phyloP scores from a whole-genome alignment of 2,888 invertebrate genomes.

The Allophyes oxyacanthae region DNA sequence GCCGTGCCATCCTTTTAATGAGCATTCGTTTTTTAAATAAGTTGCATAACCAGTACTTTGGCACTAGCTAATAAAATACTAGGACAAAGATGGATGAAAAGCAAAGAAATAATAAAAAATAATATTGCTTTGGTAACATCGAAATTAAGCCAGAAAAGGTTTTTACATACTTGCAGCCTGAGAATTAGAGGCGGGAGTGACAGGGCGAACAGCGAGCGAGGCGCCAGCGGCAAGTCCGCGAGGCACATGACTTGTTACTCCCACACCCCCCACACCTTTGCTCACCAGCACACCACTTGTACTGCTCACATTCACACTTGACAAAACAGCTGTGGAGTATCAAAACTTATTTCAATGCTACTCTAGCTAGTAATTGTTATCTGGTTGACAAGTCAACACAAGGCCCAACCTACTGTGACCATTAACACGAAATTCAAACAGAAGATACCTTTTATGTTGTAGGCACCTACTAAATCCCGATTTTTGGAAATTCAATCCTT shows the following conservation, averaged over 20 bases:
- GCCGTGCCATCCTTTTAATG: background rate
- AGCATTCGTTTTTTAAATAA: background rate
- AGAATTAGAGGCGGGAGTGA: slow-evolving; percentile 85
- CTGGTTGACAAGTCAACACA: too few relatives aligned
- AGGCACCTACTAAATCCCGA: too few relatives aligned
- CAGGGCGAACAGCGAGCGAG: slow-evolving; percentile 92
- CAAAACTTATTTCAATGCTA: background rate
- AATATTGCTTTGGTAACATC: too few relatives aligned
- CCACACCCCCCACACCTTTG: slow-evolving; percentile 70
- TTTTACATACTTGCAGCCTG: slow-evolving; percentile 60
- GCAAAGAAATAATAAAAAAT: too few relatives aligned
- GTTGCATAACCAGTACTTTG: too few relatives aligned
- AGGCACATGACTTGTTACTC: slow-evolving; percentile 81
- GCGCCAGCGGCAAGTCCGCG: slow-evolving; percentile 93
- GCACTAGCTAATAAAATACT: too few relatives aligned
- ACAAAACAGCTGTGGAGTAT: slow-evolving; percentile 66
- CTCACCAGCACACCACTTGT: slow-evolving; percentile 78
- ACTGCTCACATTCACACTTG: slow-evolving; percentile 76
- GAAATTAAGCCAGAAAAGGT: slow-evolving; percentile 1
- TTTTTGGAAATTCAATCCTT: too few relatives aligned
- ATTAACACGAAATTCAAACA: too few relatives aligned
- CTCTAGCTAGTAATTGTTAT: too few relatives aligned
- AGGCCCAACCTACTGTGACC: too few relatives aligned
- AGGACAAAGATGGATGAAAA: too few relatives aligned
- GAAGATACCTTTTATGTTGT: too few relatives aligned